Conservation (phyloP, 2,797 vertebrate genomes). For the Crenuchus spilurus region DNA sequence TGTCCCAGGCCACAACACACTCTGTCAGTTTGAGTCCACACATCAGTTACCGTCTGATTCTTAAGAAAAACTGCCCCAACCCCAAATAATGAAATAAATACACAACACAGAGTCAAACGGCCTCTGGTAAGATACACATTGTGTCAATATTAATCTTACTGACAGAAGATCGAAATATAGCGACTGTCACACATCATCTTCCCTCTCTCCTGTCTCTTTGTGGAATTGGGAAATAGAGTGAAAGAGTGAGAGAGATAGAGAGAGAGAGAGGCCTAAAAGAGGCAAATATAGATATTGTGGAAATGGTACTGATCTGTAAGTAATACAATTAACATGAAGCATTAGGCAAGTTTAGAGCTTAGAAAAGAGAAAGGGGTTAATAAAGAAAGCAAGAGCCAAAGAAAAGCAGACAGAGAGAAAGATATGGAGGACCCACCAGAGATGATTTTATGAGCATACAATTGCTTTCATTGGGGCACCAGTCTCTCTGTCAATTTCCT, state of each 20-base stretch:
- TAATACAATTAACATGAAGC: conserved; percentile 54
- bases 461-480: conserved; percentile 53
- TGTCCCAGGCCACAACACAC: conserved; percentile 68
- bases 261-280: conserved; percentile 1
- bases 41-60: conserved; percentile 88
- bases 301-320: conserved; percentile 59
- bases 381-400: conserved; percentile 28
- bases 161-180: conserved; percentile 85
- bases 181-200: conserved; percentile 87
- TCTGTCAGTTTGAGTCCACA: conserved; percentile 78
- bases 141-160: conserved; percentile 87
- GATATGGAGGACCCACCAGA: conserved; percentile 45
- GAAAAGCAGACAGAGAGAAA: conserved; percentile 17
- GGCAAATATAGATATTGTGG: conserved; percentile 6
- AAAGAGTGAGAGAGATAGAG: conserved; percentile 30
- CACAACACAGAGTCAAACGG: conserved; percentile 80
- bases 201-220: conserved; percentile 77
- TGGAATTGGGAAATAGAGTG: conserved; percentile 65
- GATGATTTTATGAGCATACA: conserved; percentile 54
- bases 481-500: conserved; percentile 53
- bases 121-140: conserved; percentile 81
- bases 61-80: conserved; percentile 82
- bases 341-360: conserved; percentile 62
- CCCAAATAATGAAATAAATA: conserved; percentile 83
- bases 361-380: conserved; percentile 53